Evolutionary conservation across 1,140 invertebrate genomes (phyloP).

Genomic region (Dreissena rostriformis): DNA sequence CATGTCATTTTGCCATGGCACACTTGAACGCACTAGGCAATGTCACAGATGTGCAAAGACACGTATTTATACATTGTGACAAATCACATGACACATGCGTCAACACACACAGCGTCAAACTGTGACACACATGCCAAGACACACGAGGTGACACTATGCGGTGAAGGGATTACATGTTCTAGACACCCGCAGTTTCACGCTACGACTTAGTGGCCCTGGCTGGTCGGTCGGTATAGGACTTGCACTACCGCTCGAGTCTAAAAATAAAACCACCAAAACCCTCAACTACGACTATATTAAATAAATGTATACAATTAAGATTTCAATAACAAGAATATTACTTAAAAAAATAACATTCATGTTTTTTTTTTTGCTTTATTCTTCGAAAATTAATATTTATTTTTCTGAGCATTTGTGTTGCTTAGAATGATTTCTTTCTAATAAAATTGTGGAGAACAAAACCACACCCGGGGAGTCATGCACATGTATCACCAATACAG

Average conservation of each 20-base stretch:
- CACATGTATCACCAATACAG: too few relatives aligned
- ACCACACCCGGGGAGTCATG: too few relatives aligned
- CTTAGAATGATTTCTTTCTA: neutral
- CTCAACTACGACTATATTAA: neutral
- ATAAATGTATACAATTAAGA: too few relatives aligned
- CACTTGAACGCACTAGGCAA: neutral
- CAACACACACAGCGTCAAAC: neutral
- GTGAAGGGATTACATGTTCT: slow-evolving; percentile 75
- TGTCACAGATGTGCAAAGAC: neutral
- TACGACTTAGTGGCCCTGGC: slow-evolving; percentile 77
- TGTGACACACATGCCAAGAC: neutral
- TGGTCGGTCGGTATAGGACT: slow-evolving; percentile 77
- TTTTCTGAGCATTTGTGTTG: neutral
- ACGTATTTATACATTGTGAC: neutral
- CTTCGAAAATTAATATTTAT: neutral
- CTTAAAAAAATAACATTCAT: neutral
- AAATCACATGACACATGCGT: neutral
- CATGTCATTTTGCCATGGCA: too few relatives aligned
- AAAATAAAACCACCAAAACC: slow-evolving; percentile 61
- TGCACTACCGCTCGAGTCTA: slow-evolving; percentile 77
- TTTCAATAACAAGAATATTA: too few relatives aligned
- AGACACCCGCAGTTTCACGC: slow-evolving; percentile 78
- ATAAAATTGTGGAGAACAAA: too few relatives aligned
- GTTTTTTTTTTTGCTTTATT: neutral
- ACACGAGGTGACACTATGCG: slow-evolving; percentile 33